Evolutionary conservation across 2,797 vertebrate species (phyloP), one percentile per base, ranked within the genome.

Genomic region (Notolepis coatsorum): DNA sequence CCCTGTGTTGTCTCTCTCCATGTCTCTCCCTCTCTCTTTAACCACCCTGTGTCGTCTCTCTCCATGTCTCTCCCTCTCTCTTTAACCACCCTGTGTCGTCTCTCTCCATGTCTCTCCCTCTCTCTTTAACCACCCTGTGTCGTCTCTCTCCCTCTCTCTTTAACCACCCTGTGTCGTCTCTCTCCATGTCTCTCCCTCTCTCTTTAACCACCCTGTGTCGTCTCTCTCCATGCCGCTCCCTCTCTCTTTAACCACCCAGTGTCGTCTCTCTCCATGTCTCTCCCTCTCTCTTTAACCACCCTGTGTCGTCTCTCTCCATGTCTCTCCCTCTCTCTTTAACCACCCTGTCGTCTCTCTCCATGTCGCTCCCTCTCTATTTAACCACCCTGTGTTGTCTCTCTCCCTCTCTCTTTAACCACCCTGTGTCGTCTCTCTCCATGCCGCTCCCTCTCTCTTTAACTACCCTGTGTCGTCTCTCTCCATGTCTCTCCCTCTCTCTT

Each of bases 271-370:
- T 21, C 52, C 23, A 21, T 4, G 1, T 23, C 33, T 52, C 27
- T 5, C 51, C 23, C 33, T 8, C 30, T 17, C 5, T 7, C 33
- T 75, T 27, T 78, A 0, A 61, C 18, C n/a, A 5, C 46, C 35
- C 27, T 24, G 65, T 37, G 1, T 33, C n/a, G 2, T 4, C n/a
- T 15, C 38, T 48, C 33, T 21, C 52, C 23, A 21, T 4, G 1
- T 23, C 33, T 52, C 27, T 5, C 51, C 23, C 33, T 8, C 30
- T 17, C 5, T 7, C 33, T 75, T 27, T 78, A 0, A 61, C 18
- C n/a, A 5, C 46, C 35, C 27, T 24, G 65, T 72, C 96, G 97
- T 92, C 96, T 0, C 96, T 98, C 18, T 99, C 97, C 0, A 97
- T 0, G 97, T 98, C 61, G 92, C 97, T 45, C 97, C 97, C 53